Percentiles rank a stretch among this genome's conserved stretches.
These are phyloP conservation scores for Pachycephus smyrnensis DNA, from an alignment of 2,888 invertebrate species.

Conservation along the genomic window DNA sequence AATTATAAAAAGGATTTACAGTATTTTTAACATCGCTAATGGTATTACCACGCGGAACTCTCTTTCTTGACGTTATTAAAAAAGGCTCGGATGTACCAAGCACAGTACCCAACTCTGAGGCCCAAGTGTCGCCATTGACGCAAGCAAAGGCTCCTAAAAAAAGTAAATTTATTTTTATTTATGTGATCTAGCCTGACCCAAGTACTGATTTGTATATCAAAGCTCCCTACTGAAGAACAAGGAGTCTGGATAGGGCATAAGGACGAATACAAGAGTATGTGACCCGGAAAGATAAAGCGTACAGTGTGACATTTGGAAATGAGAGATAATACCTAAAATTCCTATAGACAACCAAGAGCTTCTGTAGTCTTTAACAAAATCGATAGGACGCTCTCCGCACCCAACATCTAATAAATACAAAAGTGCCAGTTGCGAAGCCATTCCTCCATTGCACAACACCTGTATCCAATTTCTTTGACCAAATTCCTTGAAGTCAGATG, in stretches of 20 bases:
- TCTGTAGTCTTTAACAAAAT: slow-evolving; percentile 81
- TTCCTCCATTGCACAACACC: slow-evolving; percentile 90
- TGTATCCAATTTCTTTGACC: slow-evolving; percentile 92
- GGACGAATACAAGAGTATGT: not conserved
- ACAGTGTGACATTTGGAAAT: not conserved
- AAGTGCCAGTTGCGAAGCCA: slow-evolving; percentile 82
- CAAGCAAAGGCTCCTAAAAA: slow-evolving; percentile 80
- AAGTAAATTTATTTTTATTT: not conserved
- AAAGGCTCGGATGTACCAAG: slow-evolving; percentile 76
- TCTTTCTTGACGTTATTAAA: slow-evolving; percentile 79
- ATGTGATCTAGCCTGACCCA: not conserved
- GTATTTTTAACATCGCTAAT: slow-evolving; percentile 1
- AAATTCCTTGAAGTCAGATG: slow-evolving; percentile 85
- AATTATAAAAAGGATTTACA: not conserved
- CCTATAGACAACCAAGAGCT: slow-evolving; percentile 87
- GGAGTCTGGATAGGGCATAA: not conserved
- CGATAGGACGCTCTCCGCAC: slow-evolving; percentile 81
- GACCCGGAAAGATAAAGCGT: not conserved
- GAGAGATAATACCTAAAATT: slow-evolving; percentile 72
- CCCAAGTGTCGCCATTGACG: slow-evolving; percentile 91
- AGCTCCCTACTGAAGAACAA: not conserved
- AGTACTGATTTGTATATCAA: not conserved
- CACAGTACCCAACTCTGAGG: slow-evolving; percentile 88
- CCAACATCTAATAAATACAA: slow-evolving; percentile 85
- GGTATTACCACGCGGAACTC: slow-evolving; percentile 77